phyloP scores from a whole-genome alignment of 2,113 vertebrate species.

The Sapajus apella region DNA sequence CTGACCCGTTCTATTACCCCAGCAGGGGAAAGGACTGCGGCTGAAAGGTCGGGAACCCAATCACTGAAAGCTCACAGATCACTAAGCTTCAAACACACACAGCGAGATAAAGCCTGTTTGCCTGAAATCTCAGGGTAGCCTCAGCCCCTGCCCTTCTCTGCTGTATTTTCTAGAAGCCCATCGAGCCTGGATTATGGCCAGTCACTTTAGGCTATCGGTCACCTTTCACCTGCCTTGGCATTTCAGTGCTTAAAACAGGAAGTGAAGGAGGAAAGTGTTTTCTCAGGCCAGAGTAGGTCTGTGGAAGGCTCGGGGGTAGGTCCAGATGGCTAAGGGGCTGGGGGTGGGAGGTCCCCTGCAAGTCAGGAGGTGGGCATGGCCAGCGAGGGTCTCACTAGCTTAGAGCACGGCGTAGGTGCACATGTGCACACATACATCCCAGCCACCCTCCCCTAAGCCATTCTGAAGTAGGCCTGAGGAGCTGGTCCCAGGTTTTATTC shows the following conservation, averaged over 20 bases:
- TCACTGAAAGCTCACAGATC: slow-evolving; percentile 81
- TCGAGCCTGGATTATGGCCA: slow-evolving; percentile 69
- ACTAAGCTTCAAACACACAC: slow-evolving; percentile 65
- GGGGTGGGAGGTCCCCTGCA: not conserved
- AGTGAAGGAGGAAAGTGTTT: not conserved
- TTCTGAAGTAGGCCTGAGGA: not conserved
- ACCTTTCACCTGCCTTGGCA: slow-evolving; percentile 63
- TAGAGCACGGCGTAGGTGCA: not conserved
- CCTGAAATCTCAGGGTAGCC: slow-evolving; percentile 34
- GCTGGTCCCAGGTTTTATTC: not conserved
- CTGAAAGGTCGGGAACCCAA: slow-evolving; percentile 74
- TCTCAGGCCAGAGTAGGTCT: not conserved
- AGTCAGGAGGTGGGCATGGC: not conserved
- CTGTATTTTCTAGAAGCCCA: slow-evolving; percentile 50
- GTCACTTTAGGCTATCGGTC: slow-evolving; percentile 63
- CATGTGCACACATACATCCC: too few species aligned
- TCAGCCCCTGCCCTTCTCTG: not conserved
- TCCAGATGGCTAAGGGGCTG: not conserved
- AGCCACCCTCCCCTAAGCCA: not conserved
- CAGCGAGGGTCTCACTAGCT: not conserved
- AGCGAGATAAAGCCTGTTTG: slow-evolving; percentile 76
- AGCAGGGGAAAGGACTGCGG: slow-evolving; percentile 41
- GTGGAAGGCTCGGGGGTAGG: not conserved
- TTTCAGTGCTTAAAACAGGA: slow-evolving; percentile 45
- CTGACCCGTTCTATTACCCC: slow-evolving; percentile 74